phyloP scores from a whole-genome alignment of 2,113 vertebrate genomes.

The Prunella fulvescens region DNA sequence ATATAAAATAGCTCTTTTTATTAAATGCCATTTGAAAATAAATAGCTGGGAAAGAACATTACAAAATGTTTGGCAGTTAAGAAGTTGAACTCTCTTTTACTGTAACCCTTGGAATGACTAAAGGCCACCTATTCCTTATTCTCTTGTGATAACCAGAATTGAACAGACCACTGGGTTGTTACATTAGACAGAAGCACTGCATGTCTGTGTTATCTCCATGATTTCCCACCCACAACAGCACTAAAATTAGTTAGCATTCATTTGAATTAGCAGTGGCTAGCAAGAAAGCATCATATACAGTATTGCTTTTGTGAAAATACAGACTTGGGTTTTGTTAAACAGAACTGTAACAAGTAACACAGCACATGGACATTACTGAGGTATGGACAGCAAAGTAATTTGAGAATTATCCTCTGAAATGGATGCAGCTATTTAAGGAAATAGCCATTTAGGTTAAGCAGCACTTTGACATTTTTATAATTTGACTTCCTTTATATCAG shows the following conservation, averaged over 20 bases:
- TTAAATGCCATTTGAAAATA: slow-evolving; percentile 1
- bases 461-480: not conserved
- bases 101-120: not conserved
- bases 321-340: not conserved
- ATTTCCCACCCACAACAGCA: not conserved
- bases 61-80: not conserved
- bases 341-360: not conserved
- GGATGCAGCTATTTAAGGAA: not conserved
- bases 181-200: not conserved
- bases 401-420: not conserved
- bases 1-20: not conserved
- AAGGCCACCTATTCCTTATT: not conserved
- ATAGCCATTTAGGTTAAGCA: not conserved
- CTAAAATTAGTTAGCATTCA: not conserved
- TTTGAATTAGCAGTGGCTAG: not conserved
- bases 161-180: not conserved
- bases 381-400: not conserved
- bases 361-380: not conserved
- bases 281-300: not conserved
- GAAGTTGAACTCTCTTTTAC: not conserved
- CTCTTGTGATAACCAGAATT: not conserved
- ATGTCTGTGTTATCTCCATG: not conserved
- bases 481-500: not conserved
- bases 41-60: not conserved
- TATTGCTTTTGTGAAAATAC: not conserved